Evolutionary conservation across 2,113 vertebrate species (phyloP), one percentile per base, ranked within the genome.

Genomic region (Hylia prasina): DNA sequence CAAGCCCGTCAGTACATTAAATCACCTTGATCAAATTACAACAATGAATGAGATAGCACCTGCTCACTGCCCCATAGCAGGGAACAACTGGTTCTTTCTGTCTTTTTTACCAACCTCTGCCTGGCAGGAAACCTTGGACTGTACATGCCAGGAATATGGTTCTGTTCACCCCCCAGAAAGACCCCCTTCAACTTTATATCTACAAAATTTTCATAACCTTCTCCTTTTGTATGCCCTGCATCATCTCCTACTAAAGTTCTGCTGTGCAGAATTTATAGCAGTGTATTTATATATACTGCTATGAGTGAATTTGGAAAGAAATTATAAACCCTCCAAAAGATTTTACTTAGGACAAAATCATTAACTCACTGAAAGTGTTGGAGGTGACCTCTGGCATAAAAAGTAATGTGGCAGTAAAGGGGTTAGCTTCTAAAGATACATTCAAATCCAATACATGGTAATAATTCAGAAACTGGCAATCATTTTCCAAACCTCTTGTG

Each of bases 331-430:
- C 23, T 50, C 31, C 15, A 39, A 75, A 91, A 92, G 79, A 64
- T 90, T 92, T 93, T 81, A 75, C 66, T 89, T 69, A 40, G 87
- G 61, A 61, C 63, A 91, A 91, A 94, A 87, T 75, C 53, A 71
- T 93, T 90, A 90, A 14, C 65, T 92, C 73, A 72, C 47, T 68
- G 33, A n/a, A 78, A 87, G 39, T 9, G n/a, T 65, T 66, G 91
- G 89, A 89, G 91, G 91, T 95, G 87, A 93, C 69, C 61, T 84
- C 83, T 93, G 87, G 65, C 83, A 88, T 82, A 85, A 95, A 89
- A 96, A 25, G 13, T 88, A 89, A 95, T 71, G 35, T 87, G 72
- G 68, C 61, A 82, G 35, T 96, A 94, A 96, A 94, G n/a, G 50
- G 48, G 77, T 94, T 89, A 90, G 84, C 78, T 77, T 89, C 50